Evolutionary conservation across 2,888 invertebrate species (phyloP).

Genomic region (Papilio demoleus): DNA sequence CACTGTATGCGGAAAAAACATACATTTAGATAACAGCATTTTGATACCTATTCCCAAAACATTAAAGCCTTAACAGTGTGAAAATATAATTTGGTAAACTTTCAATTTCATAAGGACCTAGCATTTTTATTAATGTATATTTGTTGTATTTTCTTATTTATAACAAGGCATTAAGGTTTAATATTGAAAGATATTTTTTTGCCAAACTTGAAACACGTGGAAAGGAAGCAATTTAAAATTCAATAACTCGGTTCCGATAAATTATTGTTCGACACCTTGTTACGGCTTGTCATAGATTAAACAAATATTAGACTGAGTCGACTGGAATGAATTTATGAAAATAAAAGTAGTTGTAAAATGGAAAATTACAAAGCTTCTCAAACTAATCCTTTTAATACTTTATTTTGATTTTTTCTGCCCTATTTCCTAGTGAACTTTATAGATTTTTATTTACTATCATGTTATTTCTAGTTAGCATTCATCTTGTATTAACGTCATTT

Average conservation of each 20-base stretch:
- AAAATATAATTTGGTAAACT: conserved; percentile 22
- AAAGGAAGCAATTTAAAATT: conserved; percentile 68
- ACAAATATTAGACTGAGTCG: neutral
- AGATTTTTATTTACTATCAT: too few species aligned
- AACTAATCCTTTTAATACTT: too few species aligned
- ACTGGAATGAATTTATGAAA: too few species aligned
- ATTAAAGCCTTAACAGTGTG: neutral
- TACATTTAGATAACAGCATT: neutral
- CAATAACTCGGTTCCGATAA: conserved; percentile 68
- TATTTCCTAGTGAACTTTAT: too few species aligned
- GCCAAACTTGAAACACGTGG: conserved; percentile 34
- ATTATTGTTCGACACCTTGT: conserved; percentile 73
- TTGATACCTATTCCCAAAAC: neutral
- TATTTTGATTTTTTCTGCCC: too few species aligned
- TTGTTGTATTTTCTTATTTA: conserved; percentile 15
- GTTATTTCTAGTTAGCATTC: too few species aligned
- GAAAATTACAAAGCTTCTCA: too few species aligned
- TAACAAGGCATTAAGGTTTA: conserved; percentile 43
- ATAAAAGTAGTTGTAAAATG: too few species aligned
- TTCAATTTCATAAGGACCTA: conserved; percentile 30
- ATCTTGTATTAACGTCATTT: too few species aligned
- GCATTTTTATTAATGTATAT: neutral
- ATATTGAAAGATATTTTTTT: conserved; percentile 41
- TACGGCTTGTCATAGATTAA: conserved; percentile 59
- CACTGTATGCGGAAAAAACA: conserved; percentile 46